These are phyloP conservation scores for Pteruthius melanotis DNA, from an alignment of 2,113 vertebrate species.

Conservation along the genomic window DNA sequence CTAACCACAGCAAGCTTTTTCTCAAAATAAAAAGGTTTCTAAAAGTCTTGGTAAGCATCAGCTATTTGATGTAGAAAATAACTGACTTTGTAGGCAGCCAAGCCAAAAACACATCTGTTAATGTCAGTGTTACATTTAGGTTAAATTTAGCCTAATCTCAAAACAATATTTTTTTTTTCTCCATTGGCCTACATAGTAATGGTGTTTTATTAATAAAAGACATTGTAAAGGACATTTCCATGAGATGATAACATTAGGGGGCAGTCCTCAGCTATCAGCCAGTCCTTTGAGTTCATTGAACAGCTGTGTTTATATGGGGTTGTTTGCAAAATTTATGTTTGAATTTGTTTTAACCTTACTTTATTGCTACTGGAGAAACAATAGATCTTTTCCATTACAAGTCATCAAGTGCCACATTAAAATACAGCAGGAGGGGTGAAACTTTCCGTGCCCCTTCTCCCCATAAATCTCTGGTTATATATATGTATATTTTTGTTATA, in stretches of 20 bases:
- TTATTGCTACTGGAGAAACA: conserved; percentile 43
- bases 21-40: not conserved
- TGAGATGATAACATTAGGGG: conserved; percentile 31
- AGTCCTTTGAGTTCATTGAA: not conserved
- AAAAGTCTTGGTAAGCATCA: not conserved
- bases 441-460: not conserved
- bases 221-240: not conserved
- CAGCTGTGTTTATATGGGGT: conserved; percentile 54
- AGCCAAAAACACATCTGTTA: not conserved
- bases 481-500: not conserved
- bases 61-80: not conserved
- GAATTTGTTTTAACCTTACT: conserved; percentile 54
- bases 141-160: not conserved
- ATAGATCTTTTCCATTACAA: conserved; percentile 44
- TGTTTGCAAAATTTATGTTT: conserved; percentile 52
- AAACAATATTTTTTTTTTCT: not conserved
- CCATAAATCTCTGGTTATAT: not conserved
- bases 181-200: not conserved
- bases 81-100: not conserved
- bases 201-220: not conserved
- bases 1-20: not conserved
- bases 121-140: not conserved
- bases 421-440: conserved; percentile 8
- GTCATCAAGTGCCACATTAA: not conserved
- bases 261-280: conserved; percentile 31